Evolutionary conservation across 2,888 invertebrate species (phyloP).

Genomic region (Sicus ferrugineus): DNA sequence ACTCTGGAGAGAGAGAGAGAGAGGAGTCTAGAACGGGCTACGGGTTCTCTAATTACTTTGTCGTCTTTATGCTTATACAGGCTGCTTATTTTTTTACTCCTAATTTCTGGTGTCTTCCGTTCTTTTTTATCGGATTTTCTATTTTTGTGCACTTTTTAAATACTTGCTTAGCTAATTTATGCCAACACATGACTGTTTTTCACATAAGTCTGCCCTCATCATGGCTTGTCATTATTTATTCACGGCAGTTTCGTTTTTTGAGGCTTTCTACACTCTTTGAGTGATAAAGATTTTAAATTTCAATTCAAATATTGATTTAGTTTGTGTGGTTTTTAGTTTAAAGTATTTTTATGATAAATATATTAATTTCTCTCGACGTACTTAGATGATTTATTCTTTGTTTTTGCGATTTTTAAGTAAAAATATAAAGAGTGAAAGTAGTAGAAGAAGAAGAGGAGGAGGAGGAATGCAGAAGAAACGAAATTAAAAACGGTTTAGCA

Average conservation of each 20-base stretch:
- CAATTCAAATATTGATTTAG: too few relatives aligned
- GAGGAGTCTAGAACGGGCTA: background rate
- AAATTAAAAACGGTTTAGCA: too few relatives aligned
- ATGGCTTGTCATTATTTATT: too few relatives aligned
- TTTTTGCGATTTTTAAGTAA: background rate
- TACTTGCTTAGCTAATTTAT: slow-evolving; percentile 1
- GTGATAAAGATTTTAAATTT: too few relatives aligned
- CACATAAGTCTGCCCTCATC: background rate
- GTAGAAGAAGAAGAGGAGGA: too few relatives aligned
- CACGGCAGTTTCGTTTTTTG: background rate
- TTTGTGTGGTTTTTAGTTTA: too few relatives aligned
- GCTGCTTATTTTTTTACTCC: background rate
- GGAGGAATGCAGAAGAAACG: too few relatives aligned
- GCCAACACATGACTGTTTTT: slow-evolving; percentile 7
- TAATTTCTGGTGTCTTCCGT: background rate
- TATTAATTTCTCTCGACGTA: background rate
- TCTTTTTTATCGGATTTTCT: background rate
- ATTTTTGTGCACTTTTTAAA: background rate
- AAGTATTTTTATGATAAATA: too few relatives aligned
- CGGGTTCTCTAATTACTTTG: background rate
- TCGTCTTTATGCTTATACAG: background rate
- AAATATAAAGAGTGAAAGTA: too few relatives aligned
- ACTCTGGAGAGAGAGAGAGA: background rate
- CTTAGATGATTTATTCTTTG: background rate
- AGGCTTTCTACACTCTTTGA: too few relatives aligned